Evolutionary conservation across 2,113 vertebrate species (phyloP).

Genomic region (Forbesichthys agassizii): DNA sequence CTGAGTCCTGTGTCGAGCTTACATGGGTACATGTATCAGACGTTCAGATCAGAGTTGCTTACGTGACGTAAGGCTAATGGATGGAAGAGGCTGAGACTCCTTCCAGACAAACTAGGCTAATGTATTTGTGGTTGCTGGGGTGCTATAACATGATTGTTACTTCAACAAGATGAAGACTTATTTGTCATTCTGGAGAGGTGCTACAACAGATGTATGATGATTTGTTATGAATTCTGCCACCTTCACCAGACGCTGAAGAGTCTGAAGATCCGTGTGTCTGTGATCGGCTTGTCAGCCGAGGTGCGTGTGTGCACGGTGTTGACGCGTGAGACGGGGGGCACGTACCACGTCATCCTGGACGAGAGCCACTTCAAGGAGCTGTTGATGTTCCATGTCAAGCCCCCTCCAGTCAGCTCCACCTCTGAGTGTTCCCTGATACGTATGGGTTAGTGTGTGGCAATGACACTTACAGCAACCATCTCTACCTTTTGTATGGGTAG

Average conservation of each 20-base stretch:
- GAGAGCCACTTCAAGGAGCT: slow-evolving; percentile 94
- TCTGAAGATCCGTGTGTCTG: slow-evolving; percentile 91
- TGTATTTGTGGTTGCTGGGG: no score
- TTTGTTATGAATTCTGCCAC: background rate
- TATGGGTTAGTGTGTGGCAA: slow-evolving; percentile 82
- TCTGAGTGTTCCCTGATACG: slow-evolving; percentile 97
- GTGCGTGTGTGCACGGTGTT: slow-evolving; percentile 93
- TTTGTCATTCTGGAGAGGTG: no score
- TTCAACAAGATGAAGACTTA: no score
- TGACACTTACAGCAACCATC: background rate
- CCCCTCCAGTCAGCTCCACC: slow-evolving; percentile 87
- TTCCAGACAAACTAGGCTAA: no score
- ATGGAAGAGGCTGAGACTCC: no score
- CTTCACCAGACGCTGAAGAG: slow-evolving; percentile 84
- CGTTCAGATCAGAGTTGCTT: no score
- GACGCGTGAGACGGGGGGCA: slow-evolving; percentile 91
- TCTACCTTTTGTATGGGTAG: no score
- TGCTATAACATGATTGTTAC: no score
- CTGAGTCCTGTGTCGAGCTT: no score
- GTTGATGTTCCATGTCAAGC: slow-evolving; percentile 89
- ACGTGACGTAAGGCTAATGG: no score
- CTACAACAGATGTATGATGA: no score
- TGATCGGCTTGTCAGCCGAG: slow-evolving; percentile 94
- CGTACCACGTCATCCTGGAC: slow-evolving; percentile 93
- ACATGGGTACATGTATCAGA: no score